Percentiles rank a stretch among this genome's conserved stretches.
Evolutionary conservation across 2,113 vertebrate genomes (phyloP).

Genomic region (Pteruthius melanotis): DNA sequence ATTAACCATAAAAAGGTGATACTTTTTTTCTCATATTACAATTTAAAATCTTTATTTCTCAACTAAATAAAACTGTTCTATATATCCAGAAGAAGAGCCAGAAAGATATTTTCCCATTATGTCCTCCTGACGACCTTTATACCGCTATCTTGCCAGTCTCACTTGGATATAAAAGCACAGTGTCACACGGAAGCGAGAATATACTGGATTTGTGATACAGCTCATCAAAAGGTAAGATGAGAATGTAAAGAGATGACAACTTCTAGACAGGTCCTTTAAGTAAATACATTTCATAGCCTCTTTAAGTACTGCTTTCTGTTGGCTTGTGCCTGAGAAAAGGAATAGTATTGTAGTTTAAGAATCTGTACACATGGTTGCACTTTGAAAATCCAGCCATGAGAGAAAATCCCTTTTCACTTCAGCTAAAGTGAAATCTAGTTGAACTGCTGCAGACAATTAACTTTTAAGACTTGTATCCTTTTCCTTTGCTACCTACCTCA

Average conservation of each 20-base stretch:
- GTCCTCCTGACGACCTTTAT: not conserved
- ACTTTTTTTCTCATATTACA: not conserved
- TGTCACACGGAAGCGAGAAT: conserved; percentile 8
- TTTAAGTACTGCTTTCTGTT: not conserved
- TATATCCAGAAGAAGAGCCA: not conserved
- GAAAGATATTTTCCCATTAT: conserved; percentile 4
- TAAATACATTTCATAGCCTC: conserved; percentile 29
- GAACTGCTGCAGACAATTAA: not conserved
- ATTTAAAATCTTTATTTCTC: conserved; percentile 19
- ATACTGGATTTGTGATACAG: conserved; percentile 3
- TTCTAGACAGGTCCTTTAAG: conserved; percentile 25
- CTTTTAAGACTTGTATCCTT: not conserved
- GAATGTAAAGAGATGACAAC: conserved; percentile 38
- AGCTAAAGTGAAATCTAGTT: not conserved
- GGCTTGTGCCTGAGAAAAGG: not conserved
- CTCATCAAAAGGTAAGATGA: conserved; percentile 37
- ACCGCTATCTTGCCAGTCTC: not conserved
- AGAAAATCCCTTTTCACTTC: conserved; percentile 6
- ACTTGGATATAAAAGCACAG: conserved; percentile 8
- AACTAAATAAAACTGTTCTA: not conserved
- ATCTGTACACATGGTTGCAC: not conserved
- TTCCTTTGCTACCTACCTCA: not conserved
- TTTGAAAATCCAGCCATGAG: not conserved
- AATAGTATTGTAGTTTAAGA: not conserved
- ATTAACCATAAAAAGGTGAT: not conserved